Base-by-base conservation (phyloP, 2,113 vertebrate genomes). In the Datnioides undecimradiatus region DNA sequence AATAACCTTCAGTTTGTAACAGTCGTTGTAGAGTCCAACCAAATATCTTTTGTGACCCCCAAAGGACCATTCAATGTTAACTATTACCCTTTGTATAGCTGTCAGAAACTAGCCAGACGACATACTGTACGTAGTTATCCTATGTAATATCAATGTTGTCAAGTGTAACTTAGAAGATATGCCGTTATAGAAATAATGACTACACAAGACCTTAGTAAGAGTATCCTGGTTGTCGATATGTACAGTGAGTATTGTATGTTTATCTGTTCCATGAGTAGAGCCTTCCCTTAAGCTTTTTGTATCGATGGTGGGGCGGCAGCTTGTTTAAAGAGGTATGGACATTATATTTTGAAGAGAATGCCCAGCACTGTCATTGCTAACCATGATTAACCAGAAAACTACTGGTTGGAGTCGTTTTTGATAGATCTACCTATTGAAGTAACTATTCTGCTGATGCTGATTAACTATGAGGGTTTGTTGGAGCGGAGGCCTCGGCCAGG, bases 91-190 rank as follows among this genome's bases (percentile, higher is more conserved):
- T 79, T 85, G 67, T 84, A 73, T 86, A 92, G 77, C 82, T 76
- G 60, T 91, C 80, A 34, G 75, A 89, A 83, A 82, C 54, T 88
- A 92, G 82, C 80, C 80, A 77, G 72, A 65, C 31, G 38, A 89
- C 82, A 70, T 69, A 59, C 68, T 58, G 64, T 85, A 74, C 23
- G 31, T 89, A 92, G 86, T 83, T 75, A 76, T 69, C 41, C 70
- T 57, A 80, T 83, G 80, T 91, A 82, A 89, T 85, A 84, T 90
- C 86, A 87, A 80, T 93, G 87, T 89, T 88, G 93, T 92, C 76
- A 65, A 91, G 89, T 94, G 89, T 83, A 89, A 84, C 80, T 71
- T 90, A 87, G 81, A 85, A 89, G 75, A 80, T 85, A 83, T 87
- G 85, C 73, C 16, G 65, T 83, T 66, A 62, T 82, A 90, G 86